Evolutionary conservation across 2,888 invertebrate species (phyloP).

Genomic region (Idaea straminata): DNA sequence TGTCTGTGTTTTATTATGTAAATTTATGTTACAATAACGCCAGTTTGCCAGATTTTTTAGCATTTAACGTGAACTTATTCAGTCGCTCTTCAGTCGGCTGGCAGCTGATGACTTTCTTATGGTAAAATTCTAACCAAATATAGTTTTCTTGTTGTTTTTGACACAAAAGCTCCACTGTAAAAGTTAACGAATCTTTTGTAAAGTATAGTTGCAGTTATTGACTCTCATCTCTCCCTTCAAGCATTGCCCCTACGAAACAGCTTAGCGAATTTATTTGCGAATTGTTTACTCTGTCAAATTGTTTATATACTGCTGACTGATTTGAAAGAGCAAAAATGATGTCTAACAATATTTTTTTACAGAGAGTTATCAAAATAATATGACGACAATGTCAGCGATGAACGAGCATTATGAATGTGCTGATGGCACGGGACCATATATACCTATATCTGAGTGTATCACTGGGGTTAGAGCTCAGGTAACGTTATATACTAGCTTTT

Average conservation of each 20-base stretch:
- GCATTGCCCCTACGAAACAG: background rate
- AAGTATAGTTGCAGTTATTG: background rate
- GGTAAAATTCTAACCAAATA: too few relatives aligned
- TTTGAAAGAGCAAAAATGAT: background rate
- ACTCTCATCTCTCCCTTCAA: background rate
- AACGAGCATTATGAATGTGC: slow-evolving; percentile 44
- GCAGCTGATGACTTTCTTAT: too few relatives aligned
- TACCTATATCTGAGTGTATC: slow-evolving; percentile 95
- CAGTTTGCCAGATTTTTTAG: too few relatives aligned
- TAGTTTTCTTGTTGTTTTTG: too few relatives aligned
- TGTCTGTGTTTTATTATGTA: too few relatives aligned
- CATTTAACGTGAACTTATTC: too few relatives aligned
- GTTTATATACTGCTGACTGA: background rate
- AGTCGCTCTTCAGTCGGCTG: too few relatives aligned
- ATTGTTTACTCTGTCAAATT: background rate
- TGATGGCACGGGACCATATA: slow-evolving; percentile 87
- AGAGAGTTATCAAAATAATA: slow-evolving; percentile 47
- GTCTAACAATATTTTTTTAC: slow-evolving; percentile 28
- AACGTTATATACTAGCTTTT: slow-evolving; percentile 17
- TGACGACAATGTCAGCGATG: slow-evolving; percentile 31
- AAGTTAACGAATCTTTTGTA: background rate
- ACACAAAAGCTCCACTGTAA: background rate
- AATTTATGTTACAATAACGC: too few relatives aligned
- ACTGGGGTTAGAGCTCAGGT: slow-evolving; percentile 85
- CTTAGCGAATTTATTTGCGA: background rate